Evolutionary conservation across 2,888 invertebrate genomes (phyloP), one percentile per base, ranked within the genome.

Genomic region (Glyphotaelius pellucidus): DNA sequence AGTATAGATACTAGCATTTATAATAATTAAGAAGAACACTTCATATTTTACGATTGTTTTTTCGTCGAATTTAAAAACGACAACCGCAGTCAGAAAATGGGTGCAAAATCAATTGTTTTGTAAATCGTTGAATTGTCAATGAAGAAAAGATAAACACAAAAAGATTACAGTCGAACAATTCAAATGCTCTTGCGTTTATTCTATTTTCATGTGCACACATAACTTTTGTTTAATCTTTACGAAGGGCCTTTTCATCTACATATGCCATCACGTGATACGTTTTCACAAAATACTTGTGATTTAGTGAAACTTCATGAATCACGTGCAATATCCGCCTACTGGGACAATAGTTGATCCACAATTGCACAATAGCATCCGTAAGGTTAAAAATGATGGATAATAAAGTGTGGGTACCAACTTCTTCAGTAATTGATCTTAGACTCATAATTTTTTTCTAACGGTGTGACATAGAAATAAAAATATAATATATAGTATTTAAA

Each of bases 1-100:
- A 67, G 67, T 67, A 52, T 52, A 67, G 67, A n/a, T n/a, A 67
- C 67, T 67, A 67, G 67, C 67, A 67, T 67, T 67, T 67, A 25
- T 67, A 67, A n/a, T 67, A 67, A 67, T 67, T 67, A 67, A 67
- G 67, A 67, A 67, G 67, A 67, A 67, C 67, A 67, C 67, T 67
- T 67, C n/a, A 67, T 67, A 67, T 67, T 67, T 67, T 67, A 67
- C 67, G 67, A 67, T 67, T 67, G 67, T 67, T 25, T 67, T 25
- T 25, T 9, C 67, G n/a, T 67, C 25, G n/a, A 67, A 67, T 67
- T 25, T 67, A 25, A 67, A 67, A 67, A 67, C 4, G 67, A 25
- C 67, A 67, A 67, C n/a, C 67, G 67, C 67, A 67, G 67, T 67
- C 67, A 67, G 67, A 67, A 9, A 67, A 67, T 67, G 67, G 67